Evolutionary conservation across 2,113 vertebrate genomes (phyloP), one percentile per base, ranked within the genome.

Genomic region (Mesitornis unicolor): DNA sequence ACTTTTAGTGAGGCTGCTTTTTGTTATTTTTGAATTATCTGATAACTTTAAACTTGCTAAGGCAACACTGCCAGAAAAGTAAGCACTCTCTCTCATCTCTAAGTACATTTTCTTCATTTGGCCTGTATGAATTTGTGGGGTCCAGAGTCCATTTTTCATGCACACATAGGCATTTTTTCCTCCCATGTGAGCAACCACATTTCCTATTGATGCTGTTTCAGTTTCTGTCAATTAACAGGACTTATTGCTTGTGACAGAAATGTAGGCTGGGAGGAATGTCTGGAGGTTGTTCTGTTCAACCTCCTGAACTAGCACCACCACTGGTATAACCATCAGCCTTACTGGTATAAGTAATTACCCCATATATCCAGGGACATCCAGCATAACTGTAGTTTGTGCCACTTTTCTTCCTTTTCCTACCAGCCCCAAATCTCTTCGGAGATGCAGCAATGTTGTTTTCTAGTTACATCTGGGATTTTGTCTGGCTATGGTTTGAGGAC

Each of bases 191-290:
- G 7, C 43, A 81, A 45, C 29, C 22, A 16, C 50, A 12, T 67
- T 92, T 84, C 33, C 47, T 90, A 93, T 80, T 78, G 59, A 94
- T 84, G 76, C 45, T 85, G 28, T 80, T 94, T 79, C 83, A 76
- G 22, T 85, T 88, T 35, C 61, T 80, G 76, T 67, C 76, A 74
- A 50, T 86, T 95, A 93, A 42, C 24, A 69, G 64, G 63, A 86
- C 20, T 93, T 88, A 65, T 0, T 38, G 38, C 67, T 93, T 57
- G 59, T 89, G 75, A 47, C 79, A 80, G 68, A 84, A 90, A n/a
- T 68, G 59, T 78, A 94, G 75, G 19, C 70, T 75, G 48, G 65
- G 87, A 82, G 20, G 57, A 68, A 47, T 43, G 29, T 86, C 88
- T 88, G 67, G 42, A 79, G 59, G 59, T 84, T 29, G 61, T 88